A percentile compares a stretch with the other conserved stretches of the same genome.
Conservation (phyloP, 2,888 invertebrate genomes). For the Glaucopsyche alexis region DNA sequence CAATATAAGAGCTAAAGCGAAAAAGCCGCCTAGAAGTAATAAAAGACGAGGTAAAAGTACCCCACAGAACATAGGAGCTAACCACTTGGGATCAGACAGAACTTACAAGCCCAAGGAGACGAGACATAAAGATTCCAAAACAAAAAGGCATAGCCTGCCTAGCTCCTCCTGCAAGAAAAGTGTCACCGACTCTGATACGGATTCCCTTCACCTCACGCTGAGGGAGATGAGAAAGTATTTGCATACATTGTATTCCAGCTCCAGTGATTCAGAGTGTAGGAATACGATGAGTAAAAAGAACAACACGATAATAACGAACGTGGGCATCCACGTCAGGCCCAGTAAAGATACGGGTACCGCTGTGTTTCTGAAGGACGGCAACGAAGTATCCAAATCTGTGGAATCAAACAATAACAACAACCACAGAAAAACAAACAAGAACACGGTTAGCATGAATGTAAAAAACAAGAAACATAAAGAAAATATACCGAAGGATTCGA, state of each 20-base stretch:
- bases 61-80: slow-evolving; percentile 51
- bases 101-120: slow-evolving; percentile 57
- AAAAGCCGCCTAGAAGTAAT: slow-evolving; percentile 58
- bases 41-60: slow-evolving; percentile 67
- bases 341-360: slow-evolving; percentile 57
- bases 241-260: slow-evolving; percentile 89
- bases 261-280: slow-evolving; percentile 82
- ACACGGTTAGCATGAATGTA: slow-evolving; percentile 79
- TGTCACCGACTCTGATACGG: slow-evolving; percentile 80
- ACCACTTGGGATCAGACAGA: slow-evolving; percentile 49
- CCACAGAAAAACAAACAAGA: slow-evolving; percentile 72
- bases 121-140: slow-evolving; percentile 64
- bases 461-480: slow-evolving; percentile 82
- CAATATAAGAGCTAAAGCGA: slow-evolving; percentile 62
- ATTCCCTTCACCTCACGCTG: slow-evolving; percentile 89
- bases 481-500: slow-evolving; percentile 52
- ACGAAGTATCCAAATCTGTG: slow-evolving; percentile 53
- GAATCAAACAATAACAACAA: slow-evolving; percentile 76
- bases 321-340: slow-evolving; percentile 58
- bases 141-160: slow-evolving; percentile 85
- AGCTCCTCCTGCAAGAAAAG: slow-evolving; percentile 81
- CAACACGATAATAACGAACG: slow-evolving; percentile 69
- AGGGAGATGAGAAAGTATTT: slow-evolving; percentile 91
- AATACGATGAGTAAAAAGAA: slow-evolving; percentile 73
- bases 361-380: slow-evolving; percentile 60